A percentile compares a stretch with the other conserved stretches of the same genome.
phyloP scores from a whole-genome alignment of 2,113 vertebrate species.

The Perccottus glenii region DNA sequence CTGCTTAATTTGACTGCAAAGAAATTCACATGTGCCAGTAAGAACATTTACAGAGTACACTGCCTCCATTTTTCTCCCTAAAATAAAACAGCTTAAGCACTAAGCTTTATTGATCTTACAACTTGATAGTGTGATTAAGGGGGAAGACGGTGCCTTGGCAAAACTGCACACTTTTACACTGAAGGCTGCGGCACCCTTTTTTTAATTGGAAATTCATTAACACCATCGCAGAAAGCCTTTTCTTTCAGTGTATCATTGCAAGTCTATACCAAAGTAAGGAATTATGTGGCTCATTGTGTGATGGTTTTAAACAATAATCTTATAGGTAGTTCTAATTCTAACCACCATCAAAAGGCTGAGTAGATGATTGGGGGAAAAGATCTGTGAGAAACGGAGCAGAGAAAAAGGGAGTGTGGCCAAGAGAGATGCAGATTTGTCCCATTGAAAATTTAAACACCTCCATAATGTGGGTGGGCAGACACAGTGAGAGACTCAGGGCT shows the following conservation, averaged over 20 bases:
- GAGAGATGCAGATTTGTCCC: slow-evolving; percentile 67
- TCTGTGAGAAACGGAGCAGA: slow-evolving; percentile 3
- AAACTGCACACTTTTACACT: slow-evolving; percentile 70
- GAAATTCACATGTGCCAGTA: slow-evolving; percentile 92
- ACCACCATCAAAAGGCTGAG: slow-evolving; percentile 32
- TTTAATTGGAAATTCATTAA: slow-evolving; percentile 59
- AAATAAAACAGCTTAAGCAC: slow-evolving; percentile 81
- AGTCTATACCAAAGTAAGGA: slow-evolving; percentile 2
- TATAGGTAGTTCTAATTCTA: slow-evolving; percentile 24
- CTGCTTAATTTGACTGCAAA: slow-evolving; percentile 93
- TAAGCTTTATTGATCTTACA: slow-evolving; percentile 87
- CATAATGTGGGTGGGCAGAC: slow-evolving; percentile 73
- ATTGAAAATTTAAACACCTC: slow-evolving; percentile 71
- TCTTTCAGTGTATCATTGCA: neutral
- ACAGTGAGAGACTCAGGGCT: slow-evolving; percentile 59
- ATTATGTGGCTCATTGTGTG: slow-evolving; percentile 14
- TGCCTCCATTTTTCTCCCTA: slow-evolving; percentile 82
- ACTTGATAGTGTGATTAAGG: slow-evolving; percentile 83
- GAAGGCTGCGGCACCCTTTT: slow-evolving; percentile 42
- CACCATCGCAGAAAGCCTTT: slow-evolving; percentile 28
- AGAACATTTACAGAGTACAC: slow-evolving; percentile 88
- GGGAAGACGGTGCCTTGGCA: slow-evolving; percentile 64
- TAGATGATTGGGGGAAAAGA: slow-evolving; percentile 23
- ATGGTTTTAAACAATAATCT: slow-evolving; percentile 35
- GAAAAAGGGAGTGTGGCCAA: slow-evolving; percentile 22